Base-by-base conservation (phyloP, 2,888 invertebrate genomes). In the Sesia bembeciformis region DNA sequence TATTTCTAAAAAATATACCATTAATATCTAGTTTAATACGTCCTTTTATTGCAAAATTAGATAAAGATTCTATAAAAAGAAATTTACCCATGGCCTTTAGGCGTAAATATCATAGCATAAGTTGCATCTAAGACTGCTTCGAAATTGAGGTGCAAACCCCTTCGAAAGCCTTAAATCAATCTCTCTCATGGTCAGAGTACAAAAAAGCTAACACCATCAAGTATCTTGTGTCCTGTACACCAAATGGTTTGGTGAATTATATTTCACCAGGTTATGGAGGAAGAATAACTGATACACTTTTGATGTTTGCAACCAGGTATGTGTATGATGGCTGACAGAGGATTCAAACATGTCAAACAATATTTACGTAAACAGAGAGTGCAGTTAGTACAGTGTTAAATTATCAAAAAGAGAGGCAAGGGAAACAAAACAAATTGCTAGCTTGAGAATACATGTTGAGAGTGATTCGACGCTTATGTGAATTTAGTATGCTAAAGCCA, bases 141-240 rank as follows among this genome's bases (percentile, higher is more conserved):
- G 67, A 72, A 61, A 66, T 68, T 42, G 60, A 67, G 60, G 64
- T 71, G 40, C 62, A 71, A 55, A 70, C 67, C 54, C 69, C 71
- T 5, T 49, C 54, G n/a, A 56, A 65, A 52, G 52, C 63, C 4
- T 41, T 65, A 3, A 40, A 64, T 52, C 66, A 67, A 56, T 46
- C 66, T 51, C 49, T 67, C 5, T 62, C 67, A 6, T 72, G 72
- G 72, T 72, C 72, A 3, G 62, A 67, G 51, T 68, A 68, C 53
- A 54, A 58, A 51, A 58, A 56, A 43, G 54, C 52, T 1, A 56
- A 58, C 42, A 53, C 55, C 5, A 42, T 52, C 8, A 57, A 57
- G 49, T 55, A 55, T 46, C 49, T 58, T 3, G 8, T 54, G 39
- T 53, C 55, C 38, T 53, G 53, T 52, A 55, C 55, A 50, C 52